Percentiles rank a stretch among this genome's conserved stretches.
phyloP scores from a whole-genome alignment of 1,140 invertebrate genomes.

The Holcopasites calliopsidis region DNA sequence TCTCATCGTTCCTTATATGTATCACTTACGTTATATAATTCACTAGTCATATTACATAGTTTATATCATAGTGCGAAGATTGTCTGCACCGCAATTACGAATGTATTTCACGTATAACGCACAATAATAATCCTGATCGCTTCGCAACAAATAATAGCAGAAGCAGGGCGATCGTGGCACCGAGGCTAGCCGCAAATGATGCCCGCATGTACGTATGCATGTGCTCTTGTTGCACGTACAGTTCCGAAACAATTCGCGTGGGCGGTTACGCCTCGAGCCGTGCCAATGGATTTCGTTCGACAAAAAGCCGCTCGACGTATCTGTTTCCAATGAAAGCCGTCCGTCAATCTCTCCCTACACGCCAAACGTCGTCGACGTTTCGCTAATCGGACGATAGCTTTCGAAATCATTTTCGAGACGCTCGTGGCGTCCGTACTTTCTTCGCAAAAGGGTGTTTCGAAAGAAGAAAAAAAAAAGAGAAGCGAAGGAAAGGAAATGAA shows the following conservation, averaged over 20 bases:
- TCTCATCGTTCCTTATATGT: too few species aligned
- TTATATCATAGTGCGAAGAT: too few species aligned
- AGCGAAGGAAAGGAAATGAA: not conserved
- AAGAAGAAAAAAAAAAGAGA: not conserved
- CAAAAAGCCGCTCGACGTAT: conserved; percentile 20
- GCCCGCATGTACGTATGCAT: conserved; percentile 3
- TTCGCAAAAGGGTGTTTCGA: not conserved
- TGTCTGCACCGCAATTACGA: too few species aligned
- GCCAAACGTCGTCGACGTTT: not conserved
- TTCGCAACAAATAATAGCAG: conserved; percentile 29
- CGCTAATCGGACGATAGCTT: conserved; percentile 7
- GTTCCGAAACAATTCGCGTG: conserved; percentile 39
- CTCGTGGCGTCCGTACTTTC: not conserved
- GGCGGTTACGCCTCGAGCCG: not conserved
- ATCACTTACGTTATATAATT: too few species aligned
- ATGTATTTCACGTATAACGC: too few species aligned
- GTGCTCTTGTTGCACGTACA: conserved; percentile 20
- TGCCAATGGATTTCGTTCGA: conserved; percentile 22
- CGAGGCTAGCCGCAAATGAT: conserved; percentile 26
- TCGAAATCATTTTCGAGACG: not conserved
- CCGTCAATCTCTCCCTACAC: conserved; percentile 26
- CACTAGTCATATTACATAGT: too few species aligned
- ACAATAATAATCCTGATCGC: too few species aligned
- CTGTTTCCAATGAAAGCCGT: conserved; percentile 37
- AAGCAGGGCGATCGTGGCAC: conserved; percentile 24